Evolutionary conservation across 2,113 vertebrate species (phyloP).

Genomic region (Abramis brama): DNA sequence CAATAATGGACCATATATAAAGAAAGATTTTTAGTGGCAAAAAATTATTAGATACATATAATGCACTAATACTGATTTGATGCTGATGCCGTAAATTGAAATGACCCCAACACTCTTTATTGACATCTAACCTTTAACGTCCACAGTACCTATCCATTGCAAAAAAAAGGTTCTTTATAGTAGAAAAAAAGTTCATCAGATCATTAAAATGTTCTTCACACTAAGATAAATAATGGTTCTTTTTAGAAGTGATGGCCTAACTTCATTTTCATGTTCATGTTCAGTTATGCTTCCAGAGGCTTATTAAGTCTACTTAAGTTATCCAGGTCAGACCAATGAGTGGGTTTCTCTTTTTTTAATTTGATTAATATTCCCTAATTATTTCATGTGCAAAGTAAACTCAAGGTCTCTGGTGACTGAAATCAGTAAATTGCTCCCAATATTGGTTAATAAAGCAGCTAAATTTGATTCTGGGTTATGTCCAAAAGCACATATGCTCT

Average conservation of each 20-base stretch:
- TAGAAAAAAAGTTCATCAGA: too few relatives aligned
- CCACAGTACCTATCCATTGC: too few relatives aligned
- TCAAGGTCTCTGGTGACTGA: not conserved
- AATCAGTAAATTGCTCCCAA: not conserved
- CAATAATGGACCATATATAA: too few relatives aligned
- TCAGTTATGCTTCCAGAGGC: not conserved
- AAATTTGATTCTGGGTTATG: not conserved
- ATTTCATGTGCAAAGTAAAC: not conserved
- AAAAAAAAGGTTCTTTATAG: too few relatives aligned
- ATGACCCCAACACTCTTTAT: not conserved
- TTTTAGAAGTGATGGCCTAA: not conserved
- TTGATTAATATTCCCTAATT: not conserved
- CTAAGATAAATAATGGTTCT: too few relatives aligned
- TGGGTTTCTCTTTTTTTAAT: not conserved
- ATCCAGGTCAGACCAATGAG: not conserved
- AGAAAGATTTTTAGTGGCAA: too few relatives aligned
- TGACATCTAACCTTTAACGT: too few relatives aligned
- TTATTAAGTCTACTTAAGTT: not conserved
- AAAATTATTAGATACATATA: not conserved
- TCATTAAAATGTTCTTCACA: too few relatives aligned
- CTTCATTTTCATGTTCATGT: not conserved
- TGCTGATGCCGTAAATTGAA: not conserved
- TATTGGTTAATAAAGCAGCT: not conserved
- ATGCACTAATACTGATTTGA: not conserved
- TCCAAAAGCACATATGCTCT: not conserved